These are phyloP conservation scores for Limanda limanda DNA, from an alignment of 2,113 vertebrate species.

Conservation along the genomic window DNA sequence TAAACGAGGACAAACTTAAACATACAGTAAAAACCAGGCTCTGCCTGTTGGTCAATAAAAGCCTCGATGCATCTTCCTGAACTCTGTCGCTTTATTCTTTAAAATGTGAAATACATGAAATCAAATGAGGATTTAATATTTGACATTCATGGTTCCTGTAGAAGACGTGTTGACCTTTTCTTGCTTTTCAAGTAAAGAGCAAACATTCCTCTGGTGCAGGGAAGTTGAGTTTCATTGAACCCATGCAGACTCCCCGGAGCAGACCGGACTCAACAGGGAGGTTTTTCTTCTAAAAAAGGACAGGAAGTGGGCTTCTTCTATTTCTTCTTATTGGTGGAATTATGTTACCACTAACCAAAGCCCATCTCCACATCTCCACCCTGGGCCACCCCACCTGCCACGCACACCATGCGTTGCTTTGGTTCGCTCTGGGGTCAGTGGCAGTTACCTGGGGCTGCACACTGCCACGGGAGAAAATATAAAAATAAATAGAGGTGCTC, in stretches of 20 bases:
- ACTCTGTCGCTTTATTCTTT: neutral
- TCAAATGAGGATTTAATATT: neutral
- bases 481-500: slow-evolving; percentile 79
- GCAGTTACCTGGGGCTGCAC: slow-evolving; percentile 63
- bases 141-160: neutral
- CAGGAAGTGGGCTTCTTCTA: slow-evolving; percentile 30
- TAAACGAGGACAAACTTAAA: neutral
- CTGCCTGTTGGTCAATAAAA: neutral
- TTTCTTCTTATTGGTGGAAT: slow-evolving; percentile 53
- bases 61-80: neutral
- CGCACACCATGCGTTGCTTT: slow-evolving; percentile 55
- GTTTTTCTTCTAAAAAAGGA: neutral
- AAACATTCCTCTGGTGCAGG: slow-evolving; percentile 10
- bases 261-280: slow-evolving; percentile 1
- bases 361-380: slow-evolving; percentile 36
- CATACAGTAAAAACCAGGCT: neutral
- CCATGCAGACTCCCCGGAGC: slow-evolving; percentile 4
- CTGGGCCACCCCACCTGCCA: slow-evolving; percentile 70
- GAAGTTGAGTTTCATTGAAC: slow-evolving; percentile 5
- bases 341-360: slow-evolving; percentile 45
- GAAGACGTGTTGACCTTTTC: neutral
- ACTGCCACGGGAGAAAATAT: slow-evolving; percentile 70
- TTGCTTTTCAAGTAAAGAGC: neutral
- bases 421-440: slow-evolving; percentile 70
- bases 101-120: neutral